These are phyloP conservation scores for Drosophila phalerata DNA, from an alignment of 2,888 invertebrate genomes.

Conservation along the genomic window DNA sequence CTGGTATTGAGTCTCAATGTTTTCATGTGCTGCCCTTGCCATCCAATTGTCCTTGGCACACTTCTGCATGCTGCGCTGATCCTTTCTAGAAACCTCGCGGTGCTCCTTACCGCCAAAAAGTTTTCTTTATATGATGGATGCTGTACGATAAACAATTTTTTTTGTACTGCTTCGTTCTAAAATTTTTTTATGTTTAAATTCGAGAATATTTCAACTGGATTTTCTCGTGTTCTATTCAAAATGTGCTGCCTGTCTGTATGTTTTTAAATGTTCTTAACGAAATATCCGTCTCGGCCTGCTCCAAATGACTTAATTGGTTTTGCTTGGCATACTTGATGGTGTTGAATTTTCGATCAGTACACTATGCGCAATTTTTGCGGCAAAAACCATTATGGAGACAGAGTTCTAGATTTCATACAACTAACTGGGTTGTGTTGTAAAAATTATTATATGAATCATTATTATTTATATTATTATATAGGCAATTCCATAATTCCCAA, in stretches of 20 bases:
- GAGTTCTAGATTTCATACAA: no score
- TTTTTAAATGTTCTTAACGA: slow-evolving; percentile 17
- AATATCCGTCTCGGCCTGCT: slow-evolving; percentile 29
- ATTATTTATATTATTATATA: no score
- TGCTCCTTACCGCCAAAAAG: slow-evolving; percentile 6
- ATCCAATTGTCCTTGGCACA: slow-evolving; percentile 40
- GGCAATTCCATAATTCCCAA: no score
- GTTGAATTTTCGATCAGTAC: no score
- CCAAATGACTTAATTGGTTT: neutral
- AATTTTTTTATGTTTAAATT: slow-evolving; percentile 33
- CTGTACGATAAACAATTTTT: neutral
- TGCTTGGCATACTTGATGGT: neutral
- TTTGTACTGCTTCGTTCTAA: slow-evolving; percentile 3
- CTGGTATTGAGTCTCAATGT: slow-evolving; percentile 43
- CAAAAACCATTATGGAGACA: no score
- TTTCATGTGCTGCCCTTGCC: slow-evolving; percentile 36
- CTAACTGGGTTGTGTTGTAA: no score
- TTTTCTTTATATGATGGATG: slow-evolving; percentile 6
- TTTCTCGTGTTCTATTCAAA: slow-evolving; percentile 39
- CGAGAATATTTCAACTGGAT: slow-evolving; percentile 30
- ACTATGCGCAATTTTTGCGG: no score
- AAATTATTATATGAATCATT: no score
- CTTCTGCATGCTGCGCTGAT: slow-evolving; percentile 34
- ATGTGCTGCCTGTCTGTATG: no score
- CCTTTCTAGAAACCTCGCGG: neutral